phyloP scores from a whole-genome alignment of 2,888 invertebrate genomes.

The Caenorhabditis sp. region DNA sequence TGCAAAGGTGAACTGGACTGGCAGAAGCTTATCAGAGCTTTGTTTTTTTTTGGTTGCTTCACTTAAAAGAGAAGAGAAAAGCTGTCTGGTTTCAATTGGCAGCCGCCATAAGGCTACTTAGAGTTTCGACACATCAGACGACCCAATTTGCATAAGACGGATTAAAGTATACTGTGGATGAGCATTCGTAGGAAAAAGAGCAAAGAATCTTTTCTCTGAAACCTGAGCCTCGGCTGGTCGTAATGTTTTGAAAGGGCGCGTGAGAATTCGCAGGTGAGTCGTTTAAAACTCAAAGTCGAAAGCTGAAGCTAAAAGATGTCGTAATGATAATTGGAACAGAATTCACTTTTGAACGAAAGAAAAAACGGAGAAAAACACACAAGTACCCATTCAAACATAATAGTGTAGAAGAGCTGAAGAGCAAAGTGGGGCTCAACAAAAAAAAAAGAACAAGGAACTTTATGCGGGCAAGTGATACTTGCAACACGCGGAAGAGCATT shows the following conservation, averaged over 20 bases:
- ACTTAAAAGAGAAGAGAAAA: background rate
- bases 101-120: background rate
- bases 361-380: slow-evolving; percentile 17
- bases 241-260: slow-evolving; percentile 58
- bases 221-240: slow-evolving; percentile 42
- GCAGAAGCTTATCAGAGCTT: slow-evolving; percentile 45
- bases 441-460: slow-evolving; percentile 45
- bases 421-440: slow-evolving; percentile 30
- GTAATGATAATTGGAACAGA: slow-evolving; percentile 55
- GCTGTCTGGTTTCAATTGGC: slow-evolving; percentile 33
- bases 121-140: slow-evolving; percentile 20
- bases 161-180: slow-evolving; percentile 35
- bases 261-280: slow-evolving; percentile 58
- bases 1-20: slow-evolving; percentile 33
- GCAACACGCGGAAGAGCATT: slow-evolving; percentile 43
- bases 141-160: slow-evolving; percentile 53
- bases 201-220: slow-evolving; percentile 55
- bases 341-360: slow-evolving; percentile 39
- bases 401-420: slow-evolving; percentile 4
- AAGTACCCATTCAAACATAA: slow-evolving; percentile 20
- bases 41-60: slow-evolving; percentile 1
- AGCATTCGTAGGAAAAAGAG: slow-evolving; percentile 25
- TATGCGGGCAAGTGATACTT: slow-evolving; percentile 38
- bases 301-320: slow-evolving; percentile 15
- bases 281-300: slow-evolving; percentile 29